A percentile compares a stretch with the other conserved stretches of the same genome.
Evolutionary conservation across 2,888 invertebrate species (phyloP).

Genomic region (Apotomis capreana): DNA sequence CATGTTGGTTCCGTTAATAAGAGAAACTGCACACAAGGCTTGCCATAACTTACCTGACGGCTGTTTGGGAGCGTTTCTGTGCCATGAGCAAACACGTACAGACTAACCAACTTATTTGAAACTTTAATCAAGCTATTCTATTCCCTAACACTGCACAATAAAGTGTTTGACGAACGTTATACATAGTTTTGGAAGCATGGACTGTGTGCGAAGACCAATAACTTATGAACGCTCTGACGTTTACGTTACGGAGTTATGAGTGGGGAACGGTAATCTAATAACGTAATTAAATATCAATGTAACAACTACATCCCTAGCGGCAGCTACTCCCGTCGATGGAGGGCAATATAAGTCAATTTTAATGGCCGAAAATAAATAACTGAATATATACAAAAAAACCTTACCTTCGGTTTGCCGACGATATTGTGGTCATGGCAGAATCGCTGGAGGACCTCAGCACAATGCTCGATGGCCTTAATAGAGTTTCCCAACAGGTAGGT

Average conservation of each 20-base stretch:
- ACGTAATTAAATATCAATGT: constrained; percentile 22
- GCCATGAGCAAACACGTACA: constrained; percentile 61
- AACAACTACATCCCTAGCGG: constrained; percentile 5
- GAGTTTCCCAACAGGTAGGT: too few relatives aligned
- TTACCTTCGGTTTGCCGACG: too few relatives aligned
- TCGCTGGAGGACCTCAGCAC: too few relatives aligned
- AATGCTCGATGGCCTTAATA: too few relatives aligned
- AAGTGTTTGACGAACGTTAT: background rate
- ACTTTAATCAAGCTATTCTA: background rate
- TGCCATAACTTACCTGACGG: constrained; percentile 72
- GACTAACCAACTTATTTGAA: background rate
- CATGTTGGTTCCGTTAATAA: constrained; percentile 80
- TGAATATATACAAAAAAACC: background rate
- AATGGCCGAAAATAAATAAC: background rate
- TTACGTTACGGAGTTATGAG: constrained; percentile 48
- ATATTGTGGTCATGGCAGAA: too few relatives aligned
- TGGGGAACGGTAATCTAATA: constrained; percentile 41
- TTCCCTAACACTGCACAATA: constrained; percentile 32
- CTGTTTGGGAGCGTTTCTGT: constrained; percentile 70
- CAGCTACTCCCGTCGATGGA: constrained; percentile 6
- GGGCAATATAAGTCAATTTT: background rate
- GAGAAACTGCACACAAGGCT: constrained; percentile 79
- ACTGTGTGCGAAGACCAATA: constrained; percentile 51
- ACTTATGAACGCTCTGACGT: constrained; percentile 62
- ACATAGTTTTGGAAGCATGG: constrained; percentile 15